phyloP scores from a whole-genome alignment of 2,888 invertebrate genomes.

The Lasioglossum figueresi region DNA sequence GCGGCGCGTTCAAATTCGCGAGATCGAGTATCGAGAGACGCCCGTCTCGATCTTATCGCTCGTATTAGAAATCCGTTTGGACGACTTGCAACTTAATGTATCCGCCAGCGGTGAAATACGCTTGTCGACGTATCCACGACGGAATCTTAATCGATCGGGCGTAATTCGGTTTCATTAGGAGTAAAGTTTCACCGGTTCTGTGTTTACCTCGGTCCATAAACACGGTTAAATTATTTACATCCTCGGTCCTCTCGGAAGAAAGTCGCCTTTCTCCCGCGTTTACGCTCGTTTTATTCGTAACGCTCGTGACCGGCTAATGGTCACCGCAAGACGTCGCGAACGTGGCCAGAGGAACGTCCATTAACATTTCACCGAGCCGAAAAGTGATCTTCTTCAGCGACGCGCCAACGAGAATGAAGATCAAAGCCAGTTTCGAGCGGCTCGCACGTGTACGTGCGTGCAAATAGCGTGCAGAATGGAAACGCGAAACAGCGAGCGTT shows the following conservation, averaged over 20 bases:
- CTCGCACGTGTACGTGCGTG: not conserved
- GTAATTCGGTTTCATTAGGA: constrained; percentile 9
- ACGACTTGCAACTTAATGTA: not conserved
- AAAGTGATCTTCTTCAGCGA: not conserved
- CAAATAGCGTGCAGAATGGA: not conserved
- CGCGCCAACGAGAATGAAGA: not conserved
- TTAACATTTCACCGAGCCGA: not conserved
- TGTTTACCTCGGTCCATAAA: constrained; percentile 2
- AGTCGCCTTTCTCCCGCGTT: constrained; percentile 18
- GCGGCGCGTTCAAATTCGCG: not conserved
- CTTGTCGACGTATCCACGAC: not conserved
- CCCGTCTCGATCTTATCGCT: not conserved
- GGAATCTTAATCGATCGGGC: not conserved
- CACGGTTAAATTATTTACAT: not conserved
- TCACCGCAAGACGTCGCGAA: not conserved
- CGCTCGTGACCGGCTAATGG: not conserved
- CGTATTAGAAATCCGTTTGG: not conserved
- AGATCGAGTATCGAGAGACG: not conserved
- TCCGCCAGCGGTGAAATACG: not conserved
- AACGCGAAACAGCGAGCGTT: not conserved
- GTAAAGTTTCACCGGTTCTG: not conserved
- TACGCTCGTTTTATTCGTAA: constrained; percentile 4
- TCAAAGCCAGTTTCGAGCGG: not conserved
- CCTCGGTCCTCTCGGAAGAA: not conserved
- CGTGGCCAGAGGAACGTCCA: not conserved